A percentile compares a stretch with the other conserved stretches of the same genome.
These are phyloP conservation scores for Lochmaea crataegi DNA, from an alignment of 2,888 invertebrate genomes.

Conservation along the genomic window DNA sequence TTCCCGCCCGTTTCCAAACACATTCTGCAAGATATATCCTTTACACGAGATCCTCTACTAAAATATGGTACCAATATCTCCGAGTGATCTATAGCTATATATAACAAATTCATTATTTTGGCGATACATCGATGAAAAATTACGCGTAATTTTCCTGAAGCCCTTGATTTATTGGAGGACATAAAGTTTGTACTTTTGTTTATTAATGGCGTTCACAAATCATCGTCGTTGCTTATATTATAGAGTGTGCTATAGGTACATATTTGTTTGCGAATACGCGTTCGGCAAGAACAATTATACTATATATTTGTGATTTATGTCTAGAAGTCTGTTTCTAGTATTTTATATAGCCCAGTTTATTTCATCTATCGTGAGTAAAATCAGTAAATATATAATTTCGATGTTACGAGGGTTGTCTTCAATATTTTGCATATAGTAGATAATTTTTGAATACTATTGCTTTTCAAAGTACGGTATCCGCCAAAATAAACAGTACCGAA, in stretches of 20 bases:
- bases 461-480: too few species aligned
- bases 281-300: conserved; percentile 30
- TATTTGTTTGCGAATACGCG: conserved; percentile 25
- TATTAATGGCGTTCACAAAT: conserved; percentile 47
- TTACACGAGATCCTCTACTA: conserved; percentile 23
- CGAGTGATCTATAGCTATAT: conserved; percentile 31
- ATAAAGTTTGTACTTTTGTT: conserved; percentile 46
- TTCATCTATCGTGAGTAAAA: background rate
- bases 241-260: conserved; percentile 22
- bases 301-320: conserved; percentile 3
- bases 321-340: background rate
- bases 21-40: conserved; percentile 35
- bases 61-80: conserved; percentile 36
- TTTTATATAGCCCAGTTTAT: background rate
- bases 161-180: conserved; percentile 42
- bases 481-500: too few species aligned
- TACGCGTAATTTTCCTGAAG: conserved; percentile 37
- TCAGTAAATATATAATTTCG: background rate
- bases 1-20: conserved; percentile 27
- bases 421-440: too few species aligned
- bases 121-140: conserved; percentile 38
- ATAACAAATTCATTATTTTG: conserved; percentile 41
- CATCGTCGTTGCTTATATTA: conserved; percentile 43
- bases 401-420: too few species aligned
- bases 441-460: too few species aligned